Evolutionary conservation across 2,797 vertebrate species (phyloP).

Genomic region (Coccyzus lansbergi): DNA sequence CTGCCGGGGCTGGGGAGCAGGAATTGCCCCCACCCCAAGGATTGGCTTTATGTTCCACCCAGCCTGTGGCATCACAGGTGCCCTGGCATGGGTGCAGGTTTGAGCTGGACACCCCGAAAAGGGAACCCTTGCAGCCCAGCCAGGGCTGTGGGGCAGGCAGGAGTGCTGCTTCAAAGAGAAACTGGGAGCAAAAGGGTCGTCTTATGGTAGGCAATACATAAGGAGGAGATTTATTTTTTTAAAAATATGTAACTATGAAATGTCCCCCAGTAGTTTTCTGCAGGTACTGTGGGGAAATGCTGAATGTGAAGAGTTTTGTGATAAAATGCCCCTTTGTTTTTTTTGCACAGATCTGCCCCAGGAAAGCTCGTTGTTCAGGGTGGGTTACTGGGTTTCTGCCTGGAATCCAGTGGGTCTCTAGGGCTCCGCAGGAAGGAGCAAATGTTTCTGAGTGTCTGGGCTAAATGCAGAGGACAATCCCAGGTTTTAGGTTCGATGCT

Average conservation of each 20-base stretch:
- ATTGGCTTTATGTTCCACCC: not conserved
- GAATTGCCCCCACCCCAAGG: not conserved
- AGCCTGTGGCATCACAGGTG: not conserved
- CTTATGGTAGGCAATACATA: conserved; percentile 32
- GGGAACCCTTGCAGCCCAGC: not conserved
- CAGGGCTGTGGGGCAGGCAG: rapidly evolving
- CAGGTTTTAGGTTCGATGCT: not conserved
- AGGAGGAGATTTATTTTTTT: conserved; percentile 70
- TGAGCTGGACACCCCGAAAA: not conserved
- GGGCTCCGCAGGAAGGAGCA: conserved; percentile 12
- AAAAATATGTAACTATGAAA: not conserved
- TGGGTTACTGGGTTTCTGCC: not conserved
- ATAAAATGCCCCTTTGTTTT: conserved; percentile 24
- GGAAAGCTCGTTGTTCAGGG: not conserved
- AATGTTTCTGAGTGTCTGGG: conserved; percentile 25
- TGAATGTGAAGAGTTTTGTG: conserved; percentile 12
- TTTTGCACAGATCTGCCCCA: conserved; percentile 61
- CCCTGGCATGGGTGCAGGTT: not conserved
- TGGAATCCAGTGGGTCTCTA: not conserved
- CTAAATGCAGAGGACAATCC: conserved; percentile 63
- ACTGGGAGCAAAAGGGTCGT: conserved; percentile 29
- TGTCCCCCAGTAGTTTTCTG: not conserved
- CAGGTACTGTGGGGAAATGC: not conserved
- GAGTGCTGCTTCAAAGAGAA: not conserved
- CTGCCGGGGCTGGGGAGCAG: not conserved